These are phyloP conservation scores for Aromia moschata DNA, from an alignment of 2,888 invertebrate species.

Conservation along the genomic window DNA sequence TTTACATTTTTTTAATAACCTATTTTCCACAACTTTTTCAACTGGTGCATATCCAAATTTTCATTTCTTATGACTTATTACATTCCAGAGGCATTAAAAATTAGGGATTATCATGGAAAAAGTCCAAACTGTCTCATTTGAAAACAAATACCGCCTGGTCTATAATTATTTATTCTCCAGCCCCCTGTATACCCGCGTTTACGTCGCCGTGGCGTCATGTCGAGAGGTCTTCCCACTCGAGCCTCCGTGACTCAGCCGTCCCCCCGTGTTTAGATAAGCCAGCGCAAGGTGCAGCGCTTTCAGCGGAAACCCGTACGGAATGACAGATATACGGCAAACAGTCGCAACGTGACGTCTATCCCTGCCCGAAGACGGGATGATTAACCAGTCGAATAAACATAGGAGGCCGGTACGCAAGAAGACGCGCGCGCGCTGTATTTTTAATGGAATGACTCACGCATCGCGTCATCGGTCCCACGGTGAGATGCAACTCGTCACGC, in stretches of 20 bases:
- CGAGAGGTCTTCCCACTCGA: too few relatives aligned
- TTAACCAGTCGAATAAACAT: neutral
- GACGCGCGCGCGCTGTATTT: neutral
- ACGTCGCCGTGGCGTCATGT: too few relatives aligned
- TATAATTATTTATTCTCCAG: too few relatives aligned
- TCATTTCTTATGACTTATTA: too few relatives aligned
- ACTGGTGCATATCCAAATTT: too few relatives aligned
- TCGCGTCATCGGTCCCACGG: neutral
- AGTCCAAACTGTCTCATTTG: too few relatives aligned
- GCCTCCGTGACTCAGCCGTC: neutral
- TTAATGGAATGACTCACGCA: neutral
- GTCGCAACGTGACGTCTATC: neutral
- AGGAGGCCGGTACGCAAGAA: neutral
- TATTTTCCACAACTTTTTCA: too few relatives aligned
- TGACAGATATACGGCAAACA: neutral
- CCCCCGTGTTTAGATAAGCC: neutral
- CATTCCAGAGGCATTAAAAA: too few relatives aligned
- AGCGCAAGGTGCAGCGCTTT: neutral
- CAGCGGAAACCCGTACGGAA: neutral
- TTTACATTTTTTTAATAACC: too few relatives aligned
- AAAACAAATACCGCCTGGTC: too few relatives aligned
- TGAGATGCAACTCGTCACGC: neutral
- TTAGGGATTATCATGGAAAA: too few relatives aligned
- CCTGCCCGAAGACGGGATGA: neutral
- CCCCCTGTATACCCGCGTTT: too few relatives aligned